Evolutionary conservation across 1,140 invertebrate genomes (phyloP), one percentile per base, ranked within the genome.

Genomic region (Argopecten irradians): DNA sequence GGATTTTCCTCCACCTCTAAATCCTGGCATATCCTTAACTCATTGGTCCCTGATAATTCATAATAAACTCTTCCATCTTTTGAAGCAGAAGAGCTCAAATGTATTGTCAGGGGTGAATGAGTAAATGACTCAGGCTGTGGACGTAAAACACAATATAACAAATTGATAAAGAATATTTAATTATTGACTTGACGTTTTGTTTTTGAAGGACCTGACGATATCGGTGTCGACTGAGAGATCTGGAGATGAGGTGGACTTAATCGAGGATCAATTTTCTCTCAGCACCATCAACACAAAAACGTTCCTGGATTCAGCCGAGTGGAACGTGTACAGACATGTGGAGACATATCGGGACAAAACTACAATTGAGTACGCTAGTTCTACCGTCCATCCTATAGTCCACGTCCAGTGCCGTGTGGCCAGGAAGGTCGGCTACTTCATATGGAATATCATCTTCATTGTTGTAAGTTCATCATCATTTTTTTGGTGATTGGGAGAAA

Each of bases 391-490:
- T 88, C 93, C 94, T 13, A 92, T 93, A 14, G 86, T 94, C n/a
- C 87, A 91, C 84, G 91, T 92, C 14, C 91, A 92, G 43, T 93
- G 91, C 85, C 87, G 92, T 33, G 93, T 93, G 14, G 90, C 89
- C 32, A 91, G 94, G 83, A 93, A 92, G 55, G 88, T 93, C 28
- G 93, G 94, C 13, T 94, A 92, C 85, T 94, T 93, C 88, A 83
- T 93, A 0, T 94, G 94, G 94, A 94, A 94, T 89, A 92, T 94
- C 46, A 87, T 93, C 33, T 91, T 94, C 41, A 94, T 94, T 87
- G 92, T 94, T 89, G 94, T 93, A 89, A 90, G 91, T 88, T 36
- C 19, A 22, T 84, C n/a, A n/a, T n/a, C n/a, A n/a, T n/a, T n/a
- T n/a, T n/a, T n/a, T n/a, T n/a, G n/a, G n/a, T n/a, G n/a, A n/a